Evolutionary conservation across 2,888 invertebrate species (phyloP), one percentile per base, ranked within the genome.

Genomic region (Drosophila austrosaltans): DNA sequence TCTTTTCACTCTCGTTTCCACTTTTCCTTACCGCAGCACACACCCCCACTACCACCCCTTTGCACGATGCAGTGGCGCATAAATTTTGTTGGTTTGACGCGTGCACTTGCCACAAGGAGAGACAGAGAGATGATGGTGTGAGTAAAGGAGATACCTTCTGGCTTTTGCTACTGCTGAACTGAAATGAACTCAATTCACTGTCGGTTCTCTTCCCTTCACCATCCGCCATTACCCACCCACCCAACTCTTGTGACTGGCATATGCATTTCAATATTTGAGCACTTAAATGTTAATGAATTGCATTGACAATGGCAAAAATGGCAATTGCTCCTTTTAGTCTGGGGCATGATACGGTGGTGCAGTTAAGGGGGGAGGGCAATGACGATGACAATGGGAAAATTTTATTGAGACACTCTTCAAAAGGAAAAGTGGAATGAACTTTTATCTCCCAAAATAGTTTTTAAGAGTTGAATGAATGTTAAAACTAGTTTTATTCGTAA

Each of bases 21-120:
- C 64, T 42, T 39, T 16, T 61, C 32, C 44, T 58, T 53, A 39
- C 25, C n/a, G 2, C 10, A 16, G 16, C 16, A 16, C 16, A 16
- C 16, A 16, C 4, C 2, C 16, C 40, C 20, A 16, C 4, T 1
- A 12, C 28, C 20, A 12, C 16, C 6, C 1, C 3, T 16, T 44
- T 65, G 69, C 61, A 62, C 72, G 58, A 67, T 75, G 83, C 81
- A 79, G 70, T 75, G 86, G 57, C 72, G 77, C 81, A 85, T 75
- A 81, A 69, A 85, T 82, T 82, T 71, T 32, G 62, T 66, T 72
- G 73, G 77, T 67, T 76, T 79, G 74, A 74, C 66, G 70, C 70
- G 66, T 69, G 64, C 75, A 62, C 53, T 77, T 77, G 48, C 48
- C 48, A 48, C 66, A 25, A 25, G 36, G 28, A 3, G 22, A 7